A percentile compares a stretch with the other conserved stretches of the same genome.
Evolutionary conservation across 1,140 invertebrate species (phyloP).

Genomic region (Drosophila kurseongensis): DNA sequence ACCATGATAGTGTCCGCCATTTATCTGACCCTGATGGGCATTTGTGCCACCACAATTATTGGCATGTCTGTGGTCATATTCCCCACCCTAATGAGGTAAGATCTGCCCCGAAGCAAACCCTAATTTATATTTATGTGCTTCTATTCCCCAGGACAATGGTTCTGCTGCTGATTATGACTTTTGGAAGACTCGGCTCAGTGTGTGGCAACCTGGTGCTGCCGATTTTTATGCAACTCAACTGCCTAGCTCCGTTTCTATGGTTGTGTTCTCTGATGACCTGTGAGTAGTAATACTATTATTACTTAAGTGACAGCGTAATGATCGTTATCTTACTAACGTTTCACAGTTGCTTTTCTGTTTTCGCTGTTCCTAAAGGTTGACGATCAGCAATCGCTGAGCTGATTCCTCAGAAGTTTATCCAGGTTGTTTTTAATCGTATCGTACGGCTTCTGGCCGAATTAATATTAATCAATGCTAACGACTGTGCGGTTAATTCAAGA

Average conservation of each 20-base stretch:
- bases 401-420: background rate
- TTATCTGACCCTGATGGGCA: slow-evolving; percentile 85
- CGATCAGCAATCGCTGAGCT: slow-evolving; percentile 51
- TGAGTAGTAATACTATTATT: slow-evolving; percentile 12
- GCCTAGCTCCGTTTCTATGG: slow-evolving; percentile 62
- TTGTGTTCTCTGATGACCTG: slow-evolving; percentile 52
- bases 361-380: slow-evolving; percentile 65
- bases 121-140: background rate
- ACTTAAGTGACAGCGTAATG: background rate
- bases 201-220: slow-evolving; percentile 60
- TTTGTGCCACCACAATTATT: slow-evolving; percentile 85
- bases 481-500: slow-evolving; percentile 51
- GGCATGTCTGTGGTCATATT: slow-evolving; percentile 87
- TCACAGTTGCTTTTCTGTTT: slow-evolving; percentile 54
- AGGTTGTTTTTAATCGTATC: background rate
- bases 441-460: background rate
- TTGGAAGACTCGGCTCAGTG: slow-evolving; percentile 62
- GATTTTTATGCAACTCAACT: slow-evolving; percentile 54
- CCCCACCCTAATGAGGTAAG: slow-evolving; percentile 86
- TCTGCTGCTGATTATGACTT: slow-evolving; percentile 69
- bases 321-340: background rate
- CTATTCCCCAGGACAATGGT: slow-evolving; percentile 63
- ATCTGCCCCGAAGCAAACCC: background rate
- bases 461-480: slow-evolving; percentile 57
- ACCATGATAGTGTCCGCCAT: slow-evolving; percentile 40